These are phyloP conservation scores for Epirrita christyi DNA, from an alignment of 2,888 invertebrate species.

Conservation along the genomic window DNA sequence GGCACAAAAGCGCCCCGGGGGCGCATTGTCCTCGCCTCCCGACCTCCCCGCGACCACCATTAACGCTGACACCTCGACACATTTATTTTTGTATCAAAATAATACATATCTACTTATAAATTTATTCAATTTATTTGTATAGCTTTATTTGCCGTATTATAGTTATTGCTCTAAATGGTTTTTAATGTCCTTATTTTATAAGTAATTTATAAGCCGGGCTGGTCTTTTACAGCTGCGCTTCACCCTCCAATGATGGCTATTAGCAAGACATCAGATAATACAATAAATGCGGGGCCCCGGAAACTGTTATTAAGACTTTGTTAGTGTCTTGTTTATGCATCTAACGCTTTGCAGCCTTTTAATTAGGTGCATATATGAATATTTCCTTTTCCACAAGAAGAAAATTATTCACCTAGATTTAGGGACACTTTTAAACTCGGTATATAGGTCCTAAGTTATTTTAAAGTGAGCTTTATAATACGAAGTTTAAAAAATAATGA, in stretches of 20 bases:
- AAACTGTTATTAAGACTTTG: constrained; percentile 48
- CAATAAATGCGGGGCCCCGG: constrained; percentile 62
- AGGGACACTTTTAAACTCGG: too few species aligned
- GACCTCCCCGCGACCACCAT: constrained; percentile 71
- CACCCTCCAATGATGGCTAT: constrained; percentile 74
- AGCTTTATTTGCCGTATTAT: constrained; percentile 68
- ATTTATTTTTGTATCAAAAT: constrained; percentile 77
- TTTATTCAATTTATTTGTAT: constrained; percentile 76
- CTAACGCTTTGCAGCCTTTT: constrained; percentile 24
- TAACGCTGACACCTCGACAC: constrained; percentile 78
- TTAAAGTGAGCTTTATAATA: too few species aligned
- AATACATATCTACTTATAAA: constrained; percentile 58
- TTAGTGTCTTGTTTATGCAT: constrained; percentile 29
- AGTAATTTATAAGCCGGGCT: constrained; percentile 71
- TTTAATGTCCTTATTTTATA: constrained; percentile 81
- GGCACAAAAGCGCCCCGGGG: constrained; percentile 79
- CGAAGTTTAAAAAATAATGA: too few species aligned
- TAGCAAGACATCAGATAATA: constrained; percentile 77
- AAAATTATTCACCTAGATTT: too few species aligned
- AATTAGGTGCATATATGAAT: constrained; percentile 13
- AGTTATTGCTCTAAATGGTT: constrained; percentile 82
- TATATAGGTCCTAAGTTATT: too few species aligned
- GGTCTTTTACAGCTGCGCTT: constrained; percentile 71
- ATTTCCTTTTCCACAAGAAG: constrained; percentile 8
- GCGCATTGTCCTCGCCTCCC: constrained; percentile 73